phyloP scores from a whole-genome alignment of 2,797 vertebrate genomes.

The Helicolenus hilgendorfi region DNA sequence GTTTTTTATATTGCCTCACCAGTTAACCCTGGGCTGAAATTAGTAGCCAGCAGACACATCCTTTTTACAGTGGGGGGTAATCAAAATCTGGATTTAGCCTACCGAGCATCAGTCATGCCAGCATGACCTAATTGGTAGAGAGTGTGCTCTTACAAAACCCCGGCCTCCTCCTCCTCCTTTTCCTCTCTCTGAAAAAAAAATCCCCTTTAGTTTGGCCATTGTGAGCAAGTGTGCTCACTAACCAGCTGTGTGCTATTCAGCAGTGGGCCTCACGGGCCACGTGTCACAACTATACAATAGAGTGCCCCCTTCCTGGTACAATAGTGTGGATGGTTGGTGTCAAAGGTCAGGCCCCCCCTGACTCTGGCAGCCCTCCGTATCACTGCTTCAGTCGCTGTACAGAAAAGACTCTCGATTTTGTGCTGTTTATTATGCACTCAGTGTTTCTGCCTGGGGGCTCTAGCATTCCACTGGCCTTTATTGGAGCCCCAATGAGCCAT shows the following conservation, averaged over 20 bases:
- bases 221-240: slow-evolving; percentile 86
- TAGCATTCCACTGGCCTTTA: slow-evolving; percentile 87
- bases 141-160: slow-evolving; percentile 74
- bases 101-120: slow-evolving; percentile 51
- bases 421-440: slow-evolving; percentile 85
- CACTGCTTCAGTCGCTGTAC: slow-evolving; percentile 73
- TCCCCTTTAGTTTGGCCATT: slow-evolving; percentile 80
- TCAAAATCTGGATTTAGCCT: slow-evolving; percentile 53
- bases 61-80: slow-evolving; percentile 33
- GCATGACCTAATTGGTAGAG: slow-evolving; percentile 70
- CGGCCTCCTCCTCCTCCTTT: slow-evolving; percentile 61
- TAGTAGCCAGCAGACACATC: slow-evolving; percentile 24
- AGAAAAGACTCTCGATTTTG: slow-evolving; percentile 80
- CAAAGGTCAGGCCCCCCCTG: slow-evolving; percentile 84
- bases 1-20: background rate
- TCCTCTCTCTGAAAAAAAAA: slow-evolving; percentile 57
- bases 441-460: slow-evolving; percentile 79
- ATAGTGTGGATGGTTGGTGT: slow-evolving; percentile 85
- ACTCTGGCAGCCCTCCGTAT: slow-evolving; percentile 79
- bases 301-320: slow-evolving; percentile 82
- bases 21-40: slow-evolving; percentile 12
- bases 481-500: slow-evolving; percentile 82
- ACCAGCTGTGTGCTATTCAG: slow-evolving; percentile 89
- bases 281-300: slow-evolving; percentile 86
- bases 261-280: slow-evolving; percentile 83